Evolutionary conservation across 2,888 invertebrate species (phyloP), one percentile per base, ranked within the genome.

Genomic region (Ceramica pisi): DNA sequence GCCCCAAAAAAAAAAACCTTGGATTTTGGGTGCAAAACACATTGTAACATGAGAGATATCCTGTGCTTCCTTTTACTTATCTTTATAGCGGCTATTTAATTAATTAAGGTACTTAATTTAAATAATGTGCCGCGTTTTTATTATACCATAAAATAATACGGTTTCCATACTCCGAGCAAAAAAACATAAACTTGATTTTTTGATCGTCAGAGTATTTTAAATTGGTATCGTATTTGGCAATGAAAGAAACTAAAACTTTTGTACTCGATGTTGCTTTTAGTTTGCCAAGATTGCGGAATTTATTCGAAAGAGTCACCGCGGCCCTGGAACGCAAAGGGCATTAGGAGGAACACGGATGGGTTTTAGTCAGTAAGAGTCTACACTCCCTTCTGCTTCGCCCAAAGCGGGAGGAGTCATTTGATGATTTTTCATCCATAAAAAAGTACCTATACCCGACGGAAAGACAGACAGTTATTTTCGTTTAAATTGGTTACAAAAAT

Each of bases 1-100:
- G n/a, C n/a, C n/a, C n/a, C n/a, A n/a, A n/a, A n/a, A n/a, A n/a
- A n/a, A n/a, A n/a, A n/a, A n/a, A n/a, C n/a, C n/a, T n/a, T n/a
- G n/a, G n/a, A n/a, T n/a, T n/a, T n/a, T n/a, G 16, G 19, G 31
- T 12, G 16, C 1, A 14, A 2, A 7, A 6, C 55, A 76, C 23
- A 21, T 67, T 67, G 55, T 71, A 56, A 48, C 16, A 14, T 41
- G 9, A 53, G 51, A 26, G n/a, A 31, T 21, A 16, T 41, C 31
- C 38, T n/a, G 12, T 48, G 53, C 2, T 31, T 38, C 16, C 1
- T 77, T 68, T n/a, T 53, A 67, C 21, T 41, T 48, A 77, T 70
- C 41, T 60, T 78, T 70, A 60, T 44, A 8, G 12, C n/a, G 2
- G 26, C 23, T 8, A 57, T 51, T 31, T 57, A 56, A 75, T 72